Base-by-base conservation (phyloP, 2,797 vertebrate species). In the Aratinga solstitialis region DNA sequence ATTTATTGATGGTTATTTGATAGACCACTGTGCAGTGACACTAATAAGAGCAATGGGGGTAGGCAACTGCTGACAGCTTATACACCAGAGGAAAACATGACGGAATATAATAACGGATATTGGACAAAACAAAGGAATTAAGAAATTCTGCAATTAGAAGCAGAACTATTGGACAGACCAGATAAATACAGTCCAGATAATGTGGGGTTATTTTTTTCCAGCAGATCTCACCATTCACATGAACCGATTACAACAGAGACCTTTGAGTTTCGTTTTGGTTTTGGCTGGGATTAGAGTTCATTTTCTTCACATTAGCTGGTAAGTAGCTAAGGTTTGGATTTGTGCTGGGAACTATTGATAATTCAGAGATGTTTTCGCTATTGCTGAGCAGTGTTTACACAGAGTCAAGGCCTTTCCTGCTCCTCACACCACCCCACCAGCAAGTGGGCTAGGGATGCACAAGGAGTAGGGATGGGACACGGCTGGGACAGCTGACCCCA, bases 401-500 rank as follows among this genome's bases (percentile, higher is more conserved):
- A 24, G 22, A 59, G n/a, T 54, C 68, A 54, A 71, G 51, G 32
- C 34, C 34, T 40, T 54, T 61, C 5, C 40, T 61, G 34, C 15
- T 61, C 17, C 63, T 66, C 26, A 50, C 2, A 5, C 27, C 13
- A 21, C 15, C 10, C 7, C 2, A 4, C 29, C 16, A 54, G 21
- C 0, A 3, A 59, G 32, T 5, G 30, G 10, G 11, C 7, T 61
- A 21, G 0, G 4, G 3, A 4, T 43, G 40, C 24, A 75, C 16
- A 79, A 50, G 32, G 1, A 34, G 8, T 0, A 43, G 32, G 23
- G 36, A 71, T 27, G 47, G 21, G 45, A 66, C 38, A 48, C 7
- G 29, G 30, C 19, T 30, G 17, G 36, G 38, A 45, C 10, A 73
- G 34, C 34, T 66, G 38, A 90, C 21, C 12, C 34, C 24, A 32